These are phyloP conservation scores for Trichonephila clavipes DNA, from an alignment of 1,140 invertebrate species.

Conservation along the genomic window DNA sequence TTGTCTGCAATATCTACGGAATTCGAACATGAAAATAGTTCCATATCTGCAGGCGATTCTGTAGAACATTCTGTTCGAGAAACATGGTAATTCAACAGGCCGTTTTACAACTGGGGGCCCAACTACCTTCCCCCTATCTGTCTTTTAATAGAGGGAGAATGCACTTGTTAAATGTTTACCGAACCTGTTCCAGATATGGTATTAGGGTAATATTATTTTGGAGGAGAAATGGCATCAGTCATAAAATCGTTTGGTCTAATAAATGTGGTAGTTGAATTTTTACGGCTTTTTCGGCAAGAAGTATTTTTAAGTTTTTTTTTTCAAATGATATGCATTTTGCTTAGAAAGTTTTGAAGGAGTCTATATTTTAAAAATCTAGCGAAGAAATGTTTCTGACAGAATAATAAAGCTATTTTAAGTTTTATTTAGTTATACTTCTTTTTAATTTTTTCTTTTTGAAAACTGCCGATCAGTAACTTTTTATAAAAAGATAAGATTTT, in stretches of 20 bases:
- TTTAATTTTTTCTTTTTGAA: too few species aligned
- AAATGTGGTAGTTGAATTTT: too few species aligned
- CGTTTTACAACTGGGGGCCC: not conserved
- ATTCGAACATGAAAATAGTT: not conserved
- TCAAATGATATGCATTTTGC: too few species aligned
- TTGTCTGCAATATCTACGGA: not conserved
- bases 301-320: too few species aligned
- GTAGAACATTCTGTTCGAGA: not conserved
- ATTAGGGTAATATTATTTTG: not conserved
- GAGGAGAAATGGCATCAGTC: slow-evolving; percentile 4
- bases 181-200: not conserved
- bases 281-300: too few species aligned
- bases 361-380: too few species aligned
- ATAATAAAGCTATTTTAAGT: too few species aligned
- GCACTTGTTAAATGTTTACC: not conserved
- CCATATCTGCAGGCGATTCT: slow-evolving; percentile 4
- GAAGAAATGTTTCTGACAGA: too few species aligned
- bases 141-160: not conserved
- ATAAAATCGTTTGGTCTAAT: not conserved
- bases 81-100: not conserved
- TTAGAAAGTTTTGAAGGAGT: too few species aligned
- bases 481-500: too few species aligned
- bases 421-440: too few species aligned
- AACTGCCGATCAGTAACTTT: too few species aligned
- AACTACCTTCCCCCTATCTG: not conserved